Evolutionary conservation across 2,113 vertebrate species (phyloP).

Genomic region (Alouatta palliata): DNA sequence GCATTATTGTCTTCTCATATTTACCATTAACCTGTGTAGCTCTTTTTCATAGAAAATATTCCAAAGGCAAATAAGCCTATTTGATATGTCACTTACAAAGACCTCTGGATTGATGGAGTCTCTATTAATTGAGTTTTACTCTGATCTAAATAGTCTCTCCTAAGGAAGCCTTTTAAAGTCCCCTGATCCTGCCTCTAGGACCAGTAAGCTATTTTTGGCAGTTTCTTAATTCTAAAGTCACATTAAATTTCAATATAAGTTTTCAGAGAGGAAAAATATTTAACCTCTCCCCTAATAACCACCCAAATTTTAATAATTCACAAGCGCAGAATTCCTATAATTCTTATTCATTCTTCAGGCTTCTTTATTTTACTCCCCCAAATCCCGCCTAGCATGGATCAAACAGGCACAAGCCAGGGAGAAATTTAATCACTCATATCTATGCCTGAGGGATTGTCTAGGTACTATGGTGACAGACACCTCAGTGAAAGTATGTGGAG

Average conservation of each 20-base stretch:
- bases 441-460: slow-evolving; percentile 71
- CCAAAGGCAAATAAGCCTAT: slow-evolving; percentile 2
- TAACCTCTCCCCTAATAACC: neutral
- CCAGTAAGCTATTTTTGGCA: neutral
- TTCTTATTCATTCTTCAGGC: slow-evolving; percentile 61
- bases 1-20: neutral
- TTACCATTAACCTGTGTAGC: neutral
- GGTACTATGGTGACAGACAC: slow-evolving; percentile 80
- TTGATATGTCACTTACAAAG: neutral
- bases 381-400: slow-evolving; percentile 57
- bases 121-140: slow-evolving; percentile 46
- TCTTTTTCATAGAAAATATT: neutral
- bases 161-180: neutral
- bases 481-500: slow-evolving; percentile 69
- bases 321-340: slow-evolving; percentile 61
- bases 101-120: neutral
- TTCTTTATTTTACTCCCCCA: slow-evolving; percentile 55
- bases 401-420: slow-evolving; percentile 58
- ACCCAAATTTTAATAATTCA: slow-evolving; percentile 56
- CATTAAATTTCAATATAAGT: neutral
- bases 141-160: neutral
- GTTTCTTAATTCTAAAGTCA: slow-evolving; percentile 18
- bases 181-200: neutral
- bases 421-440: slow-evolving; percentile 70
- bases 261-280: slow-evolving; percentile 46